Base-by-base conservation (phyloP, 2,113 vertebrate genomes). In the Synchiropus splendidus region DNA sequence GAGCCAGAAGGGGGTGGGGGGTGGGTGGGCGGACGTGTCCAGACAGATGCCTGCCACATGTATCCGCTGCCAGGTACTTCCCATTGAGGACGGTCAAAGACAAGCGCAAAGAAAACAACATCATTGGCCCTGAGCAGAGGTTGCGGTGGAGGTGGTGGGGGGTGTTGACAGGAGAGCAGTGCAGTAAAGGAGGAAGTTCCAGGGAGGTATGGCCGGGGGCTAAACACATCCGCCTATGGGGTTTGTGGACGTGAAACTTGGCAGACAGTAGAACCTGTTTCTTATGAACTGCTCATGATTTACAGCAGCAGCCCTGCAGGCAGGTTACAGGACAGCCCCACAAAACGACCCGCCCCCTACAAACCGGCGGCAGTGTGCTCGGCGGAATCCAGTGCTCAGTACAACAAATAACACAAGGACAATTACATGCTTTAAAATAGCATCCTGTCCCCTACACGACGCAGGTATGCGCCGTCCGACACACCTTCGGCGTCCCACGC, bases 11-110 rank as follows among this genome's bases (percentile, higher is more conserved):
- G 49, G 65, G 42, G 61, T 63, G 64, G 51, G 70, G 51, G 66
- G 21, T 27, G 21, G 21, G 4, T 27, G 21, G 21, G 42, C 46
- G 55, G 72, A 84, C 81, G 42, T 83, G 83, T 81, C 73, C 71
- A 76, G 80, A 49, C 78, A 80, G 46, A 70, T 64, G 62, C 80
- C 77, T 74, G 77, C 61, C 66, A 74, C 74, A 77, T 71, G 64
- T 64, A 78, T 74, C 71, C 36, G 61, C 64, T 79, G 74, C 75
- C 74, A 84, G 80, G 75, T 75, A 84, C 79, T 85, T 85, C 77
- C 74, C 77, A 72, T 66, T 58, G 58, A 80, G 68, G 73, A 68
- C 63, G 60, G 79, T 79, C 70, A 79, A 73, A 80, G 75, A 70
- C 57, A 51, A 69, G 60, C 44, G 66, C 68, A 71, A 69, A 74